phyloP scores from a whole-genome alignment of 2,113 vertebrate species.

The Echinops telfairi region DNA sequence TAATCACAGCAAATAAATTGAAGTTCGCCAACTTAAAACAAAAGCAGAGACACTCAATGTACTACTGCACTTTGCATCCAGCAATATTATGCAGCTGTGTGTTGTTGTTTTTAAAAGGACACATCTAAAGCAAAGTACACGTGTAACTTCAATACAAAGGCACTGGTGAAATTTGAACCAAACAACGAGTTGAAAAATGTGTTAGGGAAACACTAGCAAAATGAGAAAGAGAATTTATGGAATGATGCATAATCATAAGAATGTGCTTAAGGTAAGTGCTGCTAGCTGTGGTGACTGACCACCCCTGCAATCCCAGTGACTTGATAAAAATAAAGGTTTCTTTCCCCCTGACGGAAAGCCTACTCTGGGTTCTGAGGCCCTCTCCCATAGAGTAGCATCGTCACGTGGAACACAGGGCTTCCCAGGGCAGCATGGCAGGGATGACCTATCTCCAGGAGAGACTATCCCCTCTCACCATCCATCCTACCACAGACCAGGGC shows the following conservation, averaged over 20 bases:
- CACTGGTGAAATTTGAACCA: neutral
- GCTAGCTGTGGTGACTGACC: neutral
- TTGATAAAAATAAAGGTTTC: neutral
- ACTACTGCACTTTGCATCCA: conserved; percentile 38
- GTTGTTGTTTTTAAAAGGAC: neutral
- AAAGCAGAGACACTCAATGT: neutral
- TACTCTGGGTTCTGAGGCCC: neutral
- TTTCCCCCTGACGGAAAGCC: neutral
- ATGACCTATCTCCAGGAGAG: neutral
- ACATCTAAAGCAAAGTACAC: neutral
- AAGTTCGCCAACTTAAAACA: conserved; percentile 1
- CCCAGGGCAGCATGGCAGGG: neutral
- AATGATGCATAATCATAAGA: neutral
- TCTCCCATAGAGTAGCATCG: neutral
- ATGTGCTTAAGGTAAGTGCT: neutral
- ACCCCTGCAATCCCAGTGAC: neutral
- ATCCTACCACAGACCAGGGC: neutral
- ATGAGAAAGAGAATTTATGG: neutral
- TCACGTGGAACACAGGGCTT: neutral
- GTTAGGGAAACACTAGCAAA: neutral
- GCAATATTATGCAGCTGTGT: neutral
- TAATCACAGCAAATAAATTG: conserved; percentile 37
- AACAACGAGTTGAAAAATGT: neutral
- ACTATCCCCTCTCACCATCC: neutral
- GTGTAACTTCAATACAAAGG: conserved; percentile 8